phyloP scores from a whole-genome alignment of 1,140 invertebrate species.

The Belonocnema kinseyi region DNA sequence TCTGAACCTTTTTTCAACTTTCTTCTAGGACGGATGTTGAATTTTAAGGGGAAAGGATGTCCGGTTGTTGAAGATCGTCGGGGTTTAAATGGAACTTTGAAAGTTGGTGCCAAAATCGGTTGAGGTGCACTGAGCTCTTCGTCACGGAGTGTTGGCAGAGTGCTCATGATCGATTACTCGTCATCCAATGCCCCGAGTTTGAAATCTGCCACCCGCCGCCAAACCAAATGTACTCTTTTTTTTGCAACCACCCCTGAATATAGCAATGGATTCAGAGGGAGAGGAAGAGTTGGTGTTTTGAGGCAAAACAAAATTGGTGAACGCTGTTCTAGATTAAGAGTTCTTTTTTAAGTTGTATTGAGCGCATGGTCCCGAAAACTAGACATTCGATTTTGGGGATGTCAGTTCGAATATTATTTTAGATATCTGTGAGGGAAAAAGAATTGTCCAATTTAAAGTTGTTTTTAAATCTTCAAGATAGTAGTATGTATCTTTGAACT shows the following conservation, averaged over 20 bases:
- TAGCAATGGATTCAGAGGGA: no score
- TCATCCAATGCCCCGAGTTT: constrained; percentile 69
- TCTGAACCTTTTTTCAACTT: neutral
- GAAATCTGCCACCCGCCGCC: constrained; percentile 54
- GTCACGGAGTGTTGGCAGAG: constrained; percentile 66
- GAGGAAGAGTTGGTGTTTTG: neutral
- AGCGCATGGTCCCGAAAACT: no score
- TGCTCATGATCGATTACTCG: constrained; percentile 73
- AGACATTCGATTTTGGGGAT: no score
- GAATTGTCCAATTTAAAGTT: no score
- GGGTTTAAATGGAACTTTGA: neutral
- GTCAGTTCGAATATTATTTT: no score
- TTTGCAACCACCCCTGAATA: neutral
- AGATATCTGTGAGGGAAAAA: no score
- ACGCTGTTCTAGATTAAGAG: no score
- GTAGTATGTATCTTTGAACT: no score
- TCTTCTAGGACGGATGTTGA: neutral
- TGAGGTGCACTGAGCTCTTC: constrained; percentile 62
- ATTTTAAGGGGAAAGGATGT: neutral
- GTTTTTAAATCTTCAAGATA: no score
- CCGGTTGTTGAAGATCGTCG: neutral
- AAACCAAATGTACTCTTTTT: constrained; percentile 64
- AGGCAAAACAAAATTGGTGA: no score
- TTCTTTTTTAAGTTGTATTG: no score
- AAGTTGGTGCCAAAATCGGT: constrained; percentile 37